Percentiles rank a stretch among this genome's conserved stretches.
These are phyloP conservation scores for Tachuris rubrigastra DNA, from an alignment of 2,113 vertebrate genomes.

Conservation along the genomic window DNA sequence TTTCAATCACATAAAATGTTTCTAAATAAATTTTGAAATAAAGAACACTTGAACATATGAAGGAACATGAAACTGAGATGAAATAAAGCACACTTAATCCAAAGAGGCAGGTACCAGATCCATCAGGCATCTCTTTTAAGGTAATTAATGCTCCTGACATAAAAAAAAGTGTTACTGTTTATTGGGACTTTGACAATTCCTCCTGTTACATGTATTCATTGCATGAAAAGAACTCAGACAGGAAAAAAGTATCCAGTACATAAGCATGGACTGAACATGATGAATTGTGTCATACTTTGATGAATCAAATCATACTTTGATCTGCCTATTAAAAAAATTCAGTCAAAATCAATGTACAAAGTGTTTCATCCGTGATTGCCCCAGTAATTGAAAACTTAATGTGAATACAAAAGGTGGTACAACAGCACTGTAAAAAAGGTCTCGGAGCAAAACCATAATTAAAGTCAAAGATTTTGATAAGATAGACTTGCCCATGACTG, in stretches of 20 bases:
- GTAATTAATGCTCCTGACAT: not conserved
- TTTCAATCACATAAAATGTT: not conserved
- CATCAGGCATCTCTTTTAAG: not conserved
- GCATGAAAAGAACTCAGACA: not conserved
- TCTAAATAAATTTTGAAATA: not conserved
- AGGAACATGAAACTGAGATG: not conserved
- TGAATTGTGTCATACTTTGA: too few relatives aligned
- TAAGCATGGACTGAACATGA: not conserved
- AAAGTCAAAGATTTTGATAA: not conserved
- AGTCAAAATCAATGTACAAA: not conserved
- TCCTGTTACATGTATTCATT: not conserved
- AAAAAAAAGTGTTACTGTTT: not conserved
- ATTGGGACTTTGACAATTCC: not conserved
- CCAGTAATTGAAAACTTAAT: not conserved
- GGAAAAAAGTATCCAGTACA: not conserved
- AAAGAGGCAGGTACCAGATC: not conserved
- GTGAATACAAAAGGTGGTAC: not conserved
- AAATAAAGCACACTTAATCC: not conserved
- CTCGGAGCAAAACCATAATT: not conserved
- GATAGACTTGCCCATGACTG: not conserved
- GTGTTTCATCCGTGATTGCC: not conserved
- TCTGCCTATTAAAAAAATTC: not conserved
- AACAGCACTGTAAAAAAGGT: not conserved
- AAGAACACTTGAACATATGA: not conserved
- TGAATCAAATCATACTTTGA: too few relatives aligned